These are phyloP conservation scores for Lymantria monacha DNA, from an alignment of 2,888 invertebrate species.

Conservation along the genomic window DNA sequence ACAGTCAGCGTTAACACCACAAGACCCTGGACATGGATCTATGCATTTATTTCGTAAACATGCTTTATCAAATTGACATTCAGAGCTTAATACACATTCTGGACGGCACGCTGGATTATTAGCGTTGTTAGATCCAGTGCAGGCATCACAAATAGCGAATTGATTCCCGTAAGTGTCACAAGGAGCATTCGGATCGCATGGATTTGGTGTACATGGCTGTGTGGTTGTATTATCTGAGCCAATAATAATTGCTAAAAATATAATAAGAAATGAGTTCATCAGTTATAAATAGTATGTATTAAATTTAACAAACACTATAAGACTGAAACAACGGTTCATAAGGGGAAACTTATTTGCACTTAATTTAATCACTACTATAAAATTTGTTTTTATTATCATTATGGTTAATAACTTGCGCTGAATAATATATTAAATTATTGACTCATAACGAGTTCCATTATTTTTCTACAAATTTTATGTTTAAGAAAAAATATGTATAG, in stretches of 20 bases:
- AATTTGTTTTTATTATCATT: no score
- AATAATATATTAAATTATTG: no score
- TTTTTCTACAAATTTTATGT: no score
- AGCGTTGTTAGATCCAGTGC: slow-evolving; percentile 85
- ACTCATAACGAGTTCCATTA: no score
- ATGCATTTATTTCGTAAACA: slow-evolving; percentile 88
- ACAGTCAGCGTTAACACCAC: slow-evolving; percentile 88
- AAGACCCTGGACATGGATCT: slow-evolving; percentile 91
- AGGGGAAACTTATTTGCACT: background rate
- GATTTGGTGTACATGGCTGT: slow-evolving; percentile 89
- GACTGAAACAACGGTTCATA: background rate
- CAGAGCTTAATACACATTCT: slow-evolving; percentile 90
- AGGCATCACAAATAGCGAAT: slow-evolving; percentile 91
- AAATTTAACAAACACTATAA: background rate
- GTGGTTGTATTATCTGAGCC: slow-evolving; percentile 83
- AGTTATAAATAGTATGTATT: background rate
- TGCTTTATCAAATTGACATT: slow-evolving; percentile 89
- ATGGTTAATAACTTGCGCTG: no score
- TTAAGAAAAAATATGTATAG: no score
- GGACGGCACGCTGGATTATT: slow-evolving; percentile 90
- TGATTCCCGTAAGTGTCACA: slow-evolving; percentile 88
- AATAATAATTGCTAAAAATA: slow-evolving; percentile 72
- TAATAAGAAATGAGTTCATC: background rate
- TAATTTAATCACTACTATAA: background rate
- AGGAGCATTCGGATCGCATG: slow-evolving; percentile 86